Evolutionary conservation across 2,888 invertebrate species (phyloP).

Genomic region (Poecilobothrus nobilitatus): DNA sequence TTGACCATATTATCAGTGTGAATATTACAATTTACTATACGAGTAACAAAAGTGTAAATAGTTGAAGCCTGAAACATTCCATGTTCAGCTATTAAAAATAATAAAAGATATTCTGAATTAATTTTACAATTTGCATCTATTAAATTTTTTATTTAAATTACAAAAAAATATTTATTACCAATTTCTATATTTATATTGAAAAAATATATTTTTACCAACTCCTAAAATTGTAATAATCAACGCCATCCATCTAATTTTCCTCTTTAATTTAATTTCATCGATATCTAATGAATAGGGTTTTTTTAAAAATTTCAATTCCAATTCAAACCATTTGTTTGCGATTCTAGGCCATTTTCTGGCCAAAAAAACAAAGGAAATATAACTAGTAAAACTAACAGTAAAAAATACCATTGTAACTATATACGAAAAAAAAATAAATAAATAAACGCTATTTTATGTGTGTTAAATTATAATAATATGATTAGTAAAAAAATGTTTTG

Average conservation of each 20-base stretch:
- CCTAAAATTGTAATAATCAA: background rate
- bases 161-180: too few relatives aligned
- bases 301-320: background rate
- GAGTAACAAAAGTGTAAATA: background rate
- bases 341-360: constrained; percentile 6
- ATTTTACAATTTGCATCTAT: too few relatives aligned
- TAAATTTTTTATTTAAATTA: too few relatives aligned
- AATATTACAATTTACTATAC: background rate
- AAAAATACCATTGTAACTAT: background rate
- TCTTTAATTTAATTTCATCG: background rate
- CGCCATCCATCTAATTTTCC: background rate
- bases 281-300: background rate
- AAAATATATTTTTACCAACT: background rate
- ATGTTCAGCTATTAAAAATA: background rate
- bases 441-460: background rate
- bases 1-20: background rate
- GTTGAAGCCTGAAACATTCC: background rate
- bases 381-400: background rate
- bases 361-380: background rate
- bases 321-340: background rate
- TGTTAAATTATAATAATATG: background rate
- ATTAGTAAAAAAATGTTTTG: background rate
- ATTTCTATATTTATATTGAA: too few relatives aligned
- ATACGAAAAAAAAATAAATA: background rate
- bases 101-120: too few relatives aligned